A percentile compares a stretch with the other conserved stretches of the same genome.
Evolutionary conservation across 1,140 invertebrate genomes (phyloP).

Genomic region (Chionoecetes opilio): DNA sequence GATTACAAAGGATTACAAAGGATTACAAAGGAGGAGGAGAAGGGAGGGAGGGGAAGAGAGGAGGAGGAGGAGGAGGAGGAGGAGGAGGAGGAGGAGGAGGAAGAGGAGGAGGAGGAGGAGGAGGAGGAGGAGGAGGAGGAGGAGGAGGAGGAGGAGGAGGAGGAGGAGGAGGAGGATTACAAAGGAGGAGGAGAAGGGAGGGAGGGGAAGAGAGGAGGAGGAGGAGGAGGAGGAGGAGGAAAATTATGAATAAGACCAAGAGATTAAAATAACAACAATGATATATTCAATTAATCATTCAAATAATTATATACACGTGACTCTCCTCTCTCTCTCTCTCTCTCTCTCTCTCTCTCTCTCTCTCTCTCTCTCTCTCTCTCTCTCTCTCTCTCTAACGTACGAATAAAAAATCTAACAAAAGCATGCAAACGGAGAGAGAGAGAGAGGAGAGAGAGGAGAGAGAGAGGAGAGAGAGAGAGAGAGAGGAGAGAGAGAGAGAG

Average conservation of each 20-base stretch:
- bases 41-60: neutral
- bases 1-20: neutral
- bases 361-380: too few relatives aligned
- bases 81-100: neutral
- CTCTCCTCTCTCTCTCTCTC: too few relatives aligned
- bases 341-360: too few relatives aligned
- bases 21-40: neutral
- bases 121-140: slow-evolving; percentile 31
- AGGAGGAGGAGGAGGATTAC: neutral
- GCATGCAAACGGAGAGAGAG: neutral
- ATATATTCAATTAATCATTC: too few relatives aligned
- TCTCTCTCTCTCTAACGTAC: too few relatives aligned
- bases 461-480: neutral
- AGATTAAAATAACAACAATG: too few relatives aligned
- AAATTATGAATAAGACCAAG: neutral
- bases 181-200: too few relatives aligned
- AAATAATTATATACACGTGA: too few relatives aligned
- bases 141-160: neutral
- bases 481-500: neutral
- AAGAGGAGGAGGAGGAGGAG: neutral
- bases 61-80: neutral
- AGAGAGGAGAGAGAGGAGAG: neutral
- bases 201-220: neutral
- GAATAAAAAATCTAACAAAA: neutral
- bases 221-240: neutral